Base-by-base conservation (phyloP, 1,140 invertebrate species). In the Anadara kagoshimensis region DNA sequence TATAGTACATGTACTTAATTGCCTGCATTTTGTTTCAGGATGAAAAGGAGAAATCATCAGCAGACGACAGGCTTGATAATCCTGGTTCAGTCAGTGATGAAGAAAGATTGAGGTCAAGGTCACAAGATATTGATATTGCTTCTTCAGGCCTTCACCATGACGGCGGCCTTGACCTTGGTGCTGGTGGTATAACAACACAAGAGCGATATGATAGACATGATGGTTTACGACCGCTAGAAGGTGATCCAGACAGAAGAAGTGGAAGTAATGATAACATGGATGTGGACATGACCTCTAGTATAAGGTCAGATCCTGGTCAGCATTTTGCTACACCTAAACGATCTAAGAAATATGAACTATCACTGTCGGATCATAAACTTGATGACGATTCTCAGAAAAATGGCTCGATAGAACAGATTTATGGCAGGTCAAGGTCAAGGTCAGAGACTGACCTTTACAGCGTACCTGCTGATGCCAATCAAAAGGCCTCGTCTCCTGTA, bases 401-500 rank as follows among this genome's bases (percentile, higher is more conserved):
- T 7, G 29, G 29, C 29, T 36, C 29, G 2, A 36, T 36, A 7
- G 29, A 36, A 7, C 29, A 36, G 29, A 64, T 36, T 16, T 18
- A 53, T 24, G 47, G 41, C 62, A 45, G 29, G 43, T 56, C 20
- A 59, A 76, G 22, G 45, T 78, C 64, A 41, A 63, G 61, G 59
- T 75, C 65, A 58, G 65, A 66, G 41, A 68, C 64, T 24, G 72
- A 68, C 26, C 29, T 75, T 7, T 45, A 56, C 20, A 24, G 65
- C 14, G 7, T 69, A 20, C 65, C 58, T 51, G 66, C 49, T 20
- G 66, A 69, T 96, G 96, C 89, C 59, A 98, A 90, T 95, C 96
- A 98, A 22, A 99, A 96, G 86, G 98, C 97, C 8, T 97, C 97
- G 90, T 99, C 97, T 14, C 96, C 96, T 18, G 57, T 67, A 61